phyloP scores from a whole-genome alignment of 1,140 invertebrate species.

The Brachionus koreanus region DNA sequence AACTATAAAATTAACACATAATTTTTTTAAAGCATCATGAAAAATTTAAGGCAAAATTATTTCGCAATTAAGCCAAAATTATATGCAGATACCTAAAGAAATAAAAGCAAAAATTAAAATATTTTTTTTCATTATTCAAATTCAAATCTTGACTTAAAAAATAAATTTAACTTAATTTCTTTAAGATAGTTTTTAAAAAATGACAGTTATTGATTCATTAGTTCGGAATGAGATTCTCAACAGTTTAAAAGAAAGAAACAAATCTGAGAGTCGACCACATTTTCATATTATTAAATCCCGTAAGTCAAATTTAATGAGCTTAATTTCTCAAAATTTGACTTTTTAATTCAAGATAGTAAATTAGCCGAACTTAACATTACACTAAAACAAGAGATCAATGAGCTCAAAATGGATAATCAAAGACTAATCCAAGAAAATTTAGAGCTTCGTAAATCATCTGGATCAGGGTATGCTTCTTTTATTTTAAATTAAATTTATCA shows the following conservation, averaged over 20 bases:
- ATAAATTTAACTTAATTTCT: neutral
- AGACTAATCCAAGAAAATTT: conserved; percentile 30
- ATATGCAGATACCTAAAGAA: neutral
- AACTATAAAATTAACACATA: too few species aligned
- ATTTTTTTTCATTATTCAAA: neutral
- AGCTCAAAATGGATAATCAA: conserved; percentile 23
- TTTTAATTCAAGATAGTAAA: neutral
- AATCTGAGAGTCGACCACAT: neutral
- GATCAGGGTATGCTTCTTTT: neutral
- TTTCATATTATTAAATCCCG: conserved; percentile 33
- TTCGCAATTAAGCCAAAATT: neutral
- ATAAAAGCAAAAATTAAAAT: neutral
- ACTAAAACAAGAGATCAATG: conserved; percentile 22
- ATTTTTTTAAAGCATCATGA: too few species aligned
- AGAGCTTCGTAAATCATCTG: conserved; percentile 5
- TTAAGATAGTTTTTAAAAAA: neutral
- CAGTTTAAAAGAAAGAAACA: conserved; percentile 21
- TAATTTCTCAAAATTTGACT: neutral
- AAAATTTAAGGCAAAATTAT: neutral
- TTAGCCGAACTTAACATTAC: neutral
- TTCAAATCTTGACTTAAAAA: neutral
- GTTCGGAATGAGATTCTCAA: neutral
- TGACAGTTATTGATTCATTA: neutral
- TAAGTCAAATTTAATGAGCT: neutral
- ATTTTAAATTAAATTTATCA: neutral